phyloP scores from a whole-genome alignment of 2,888 invertebrate species.

The Athetis lepigone region DNA sequence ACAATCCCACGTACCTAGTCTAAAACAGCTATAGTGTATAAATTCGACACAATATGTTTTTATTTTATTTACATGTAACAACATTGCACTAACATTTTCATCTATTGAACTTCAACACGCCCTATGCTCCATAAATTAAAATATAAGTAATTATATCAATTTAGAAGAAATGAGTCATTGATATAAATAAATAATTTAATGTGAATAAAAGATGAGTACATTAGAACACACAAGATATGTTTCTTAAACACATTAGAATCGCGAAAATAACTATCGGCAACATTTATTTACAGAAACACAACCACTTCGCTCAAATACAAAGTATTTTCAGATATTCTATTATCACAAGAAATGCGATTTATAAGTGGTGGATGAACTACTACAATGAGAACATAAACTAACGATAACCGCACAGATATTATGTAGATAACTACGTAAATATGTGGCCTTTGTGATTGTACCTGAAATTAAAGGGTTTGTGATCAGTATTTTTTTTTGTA shows the following conservation, averaged over 20 bases:
- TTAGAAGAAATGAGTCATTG: conserved; percentile 51
- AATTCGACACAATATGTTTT: conserved; percentile 73
- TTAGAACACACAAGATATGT: conserved; percentile 50
- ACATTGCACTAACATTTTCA: conserved; percentile 64
- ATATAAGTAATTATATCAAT: conserved; percentile 54
- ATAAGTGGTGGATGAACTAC: conserved; percentile 58
- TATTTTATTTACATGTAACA: conserved; percentile 73
- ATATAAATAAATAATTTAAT: conserved; percentile 66
- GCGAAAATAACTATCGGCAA: conserved; percentile 66
- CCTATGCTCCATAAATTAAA: conserved; percentile 42
- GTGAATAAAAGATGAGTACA: conserved; percentile 55
- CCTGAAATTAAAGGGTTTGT: conserved; percentile 45
- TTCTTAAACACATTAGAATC: conserved; percentile 55
- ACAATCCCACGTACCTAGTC: conserved; percentile 65
- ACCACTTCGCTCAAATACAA: conserved; percentile 60
- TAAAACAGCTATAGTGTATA: conserved; percentile 65
- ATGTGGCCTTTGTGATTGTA: conserved; percentile 46
- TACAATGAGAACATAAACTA: conserved; percentile 59
- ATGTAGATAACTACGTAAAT: conserved; percentile 48
- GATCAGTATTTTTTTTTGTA: neutral
- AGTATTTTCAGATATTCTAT: conserved; percentile 66
- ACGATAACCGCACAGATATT: conserved; percentile 57
- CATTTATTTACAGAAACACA: conserved; percentile 78
- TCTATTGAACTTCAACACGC: conserved; percentile 49
- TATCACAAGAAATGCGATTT: conserved; percentile 80